These are phyloP conservation scores for Ceratotherium simum DNA, from an alignment of 2,113 vertebrate species.

Conservation along the genomic window DNA sequence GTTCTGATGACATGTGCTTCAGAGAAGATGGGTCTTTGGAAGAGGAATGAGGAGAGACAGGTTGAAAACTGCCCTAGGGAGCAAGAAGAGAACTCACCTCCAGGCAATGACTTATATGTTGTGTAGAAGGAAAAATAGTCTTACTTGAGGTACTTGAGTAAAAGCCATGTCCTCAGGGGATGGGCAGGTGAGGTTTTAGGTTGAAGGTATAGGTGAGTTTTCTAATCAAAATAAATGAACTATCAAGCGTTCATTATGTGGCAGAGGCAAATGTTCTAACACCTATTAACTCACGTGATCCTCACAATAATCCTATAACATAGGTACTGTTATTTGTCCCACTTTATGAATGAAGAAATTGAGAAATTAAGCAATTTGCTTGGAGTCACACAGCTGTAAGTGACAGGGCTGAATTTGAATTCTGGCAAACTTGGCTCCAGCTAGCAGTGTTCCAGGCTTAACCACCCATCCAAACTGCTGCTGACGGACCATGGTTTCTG, in stretches of 20 bases:
- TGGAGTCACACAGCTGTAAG: background rate
- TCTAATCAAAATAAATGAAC: constrained; percentile 22
- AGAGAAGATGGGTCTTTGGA: background rate
- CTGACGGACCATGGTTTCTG: background rate
- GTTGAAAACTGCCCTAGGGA: background rate
- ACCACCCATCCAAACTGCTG: background rate
- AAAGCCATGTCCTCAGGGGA: background rate
- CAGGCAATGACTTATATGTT: background rate
- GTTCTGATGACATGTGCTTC: background rate
- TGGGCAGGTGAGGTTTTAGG: background rate
- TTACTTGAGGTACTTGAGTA: background rate
- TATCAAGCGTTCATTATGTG: background rate
- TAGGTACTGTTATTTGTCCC: background rate
- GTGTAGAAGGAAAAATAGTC: background rate
- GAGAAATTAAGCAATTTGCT: background rate
- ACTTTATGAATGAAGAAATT: background rate
- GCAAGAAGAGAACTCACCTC: background rate
- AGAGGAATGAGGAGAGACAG: background rate
- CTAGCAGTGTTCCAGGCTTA: background rate
- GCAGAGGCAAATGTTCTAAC: background rate
- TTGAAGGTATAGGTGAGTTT: background rate
- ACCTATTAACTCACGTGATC: background rate
- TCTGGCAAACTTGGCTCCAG: background rate
- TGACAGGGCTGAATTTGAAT: background rate
- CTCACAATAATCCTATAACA: background rate